Evolutionary conservation across 2,888 invertebrate genomes (phyloP).

Genomic region (Rotaria sp.): DNA sequence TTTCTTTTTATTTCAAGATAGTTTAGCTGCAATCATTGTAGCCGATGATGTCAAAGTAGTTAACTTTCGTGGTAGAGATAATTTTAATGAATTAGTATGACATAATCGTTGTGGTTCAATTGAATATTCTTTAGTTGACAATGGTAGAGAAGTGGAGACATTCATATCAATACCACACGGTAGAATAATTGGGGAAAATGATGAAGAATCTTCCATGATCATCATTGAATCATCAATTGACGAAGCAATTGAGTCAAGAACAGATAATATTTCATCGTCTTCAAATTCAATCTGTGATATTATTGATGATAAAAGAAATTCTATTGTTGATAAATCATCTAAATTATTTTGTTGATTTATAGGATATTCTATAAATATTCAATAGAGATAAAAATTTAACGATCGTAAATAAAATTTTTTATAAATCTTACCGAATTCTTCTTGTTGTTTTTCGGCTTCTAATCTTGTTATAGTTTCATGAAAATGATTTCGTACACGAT

Average conservation of each 20-base stretch:
- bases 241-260: neutral
- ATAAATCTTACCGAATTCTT: neutral
- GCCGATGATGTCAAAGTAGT: neutral
- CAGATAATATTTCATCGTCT: neutral
- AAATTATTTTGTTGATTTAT: neutral
- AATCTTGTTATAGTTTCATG: neutral
- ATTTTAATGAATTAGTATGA: neutral
- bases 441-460: slow-evolving; percentile 3
- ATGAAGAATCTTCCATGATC: neutral
- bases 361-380: neutral
- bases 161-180: neutral
- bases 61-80: neutral
- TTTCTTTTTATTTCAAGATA: neutral
- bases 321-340: neutral
- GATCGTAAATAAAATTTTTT: neutral
- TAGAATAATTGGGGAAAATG: neutral
- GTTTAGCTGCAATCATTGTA: neutral
- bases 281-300: neutral
- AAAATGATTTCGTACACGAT: slow-evolving; percentile 31
- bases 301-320: neutral
- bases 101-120: neutral
- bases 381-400: neutral
- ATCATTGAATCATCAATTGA: neutral
- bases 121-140: neutral
- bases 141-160: neutral